Conservation (phyloP, 2,888 invertebrate genomes). For the Poecilus cupreus region DNA sequence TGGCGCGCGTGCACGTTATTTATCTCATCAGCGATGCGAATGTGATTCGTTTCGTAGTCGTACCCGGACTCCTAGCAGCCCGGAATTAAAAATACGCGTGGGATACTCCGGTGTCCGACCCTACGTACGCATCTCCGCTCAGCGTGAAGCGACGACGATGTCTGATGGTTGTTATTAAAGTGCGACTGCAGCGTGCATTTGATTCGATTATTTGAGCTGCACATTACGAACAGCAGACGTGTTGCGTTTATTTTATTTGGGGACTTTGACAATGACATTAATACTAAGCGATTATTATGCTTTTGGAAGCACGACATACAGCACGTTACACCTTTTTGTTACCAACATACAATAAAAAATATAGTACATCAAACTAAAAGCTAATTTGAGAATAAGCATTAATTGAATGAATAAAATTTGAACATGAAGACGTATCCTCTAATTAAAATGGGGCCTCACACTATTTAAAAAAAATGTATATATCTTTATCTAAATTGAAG, state of each 20-base stretch:
- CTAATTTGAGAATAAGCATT: no score
- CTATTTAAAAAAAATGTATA: no score
- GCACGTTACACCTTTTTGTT: no score
- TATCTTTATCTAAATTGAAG: no score
- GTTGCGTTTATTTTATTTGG: no score
- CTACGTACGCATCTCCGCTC: background rate
- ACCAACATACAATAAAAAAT: no score
- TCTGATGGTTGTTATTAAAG: constrained; percentile 19
- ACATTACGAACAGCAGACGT: constrained; percentile 5
- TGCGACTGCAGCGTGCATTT: constrained; percentile 29
- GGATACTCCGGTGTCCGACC: constrained; percentile 7
- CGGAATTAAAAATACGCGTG: constrained; percentile 56
- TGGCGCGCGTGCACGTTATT: constrained; percentile 57
- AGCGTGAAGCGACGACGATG: background rate
- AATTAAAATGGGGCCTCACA: no score
- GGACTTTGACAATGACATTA: background rate
- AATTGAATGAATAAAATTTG: no score
- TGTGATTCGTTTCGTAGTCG: constrained; percentile 55
- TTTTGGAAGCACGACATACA: background rate
- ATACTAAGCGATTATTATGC: background rate
- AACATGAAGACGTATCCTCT: no score
- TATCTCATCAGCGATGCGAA: constrained; percentile 60
- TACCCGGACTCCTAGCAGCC: constrained; percentile 2
- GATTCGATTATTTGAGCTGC: constrained; percentile 33
- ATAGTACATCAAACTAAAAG: no score